These are phyloP conservation scores for Ptilorrhoa leucosticta DNA, from an alignment of 2,113 vertebrate species.

Conservation along the genomic window DNA sequence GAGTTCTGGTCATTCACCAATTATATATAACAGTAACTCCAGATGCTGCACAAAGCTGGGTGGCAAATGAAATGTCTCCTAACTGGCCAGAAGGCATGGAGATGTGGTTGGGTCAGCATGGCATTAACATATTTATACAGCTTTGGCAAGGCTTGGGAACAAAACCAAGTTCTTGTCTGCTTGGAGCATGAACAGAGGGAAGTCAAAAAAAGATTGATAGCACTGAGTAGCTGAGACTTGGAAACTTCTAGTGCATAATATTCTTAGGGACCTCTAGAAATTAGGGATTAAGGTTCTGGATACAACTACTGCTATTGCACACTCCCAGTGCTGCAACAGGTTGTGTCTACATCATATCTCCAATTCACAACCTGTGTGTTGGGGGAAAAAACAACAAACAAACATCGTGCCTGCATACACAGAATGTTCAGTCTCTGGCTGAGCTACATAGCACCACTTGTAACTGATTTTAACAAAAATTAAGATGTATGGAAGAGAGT, in stretches of 20 bases:
- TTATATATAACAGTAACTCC: not conserved
- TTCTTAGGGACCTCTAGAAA: not conserved
- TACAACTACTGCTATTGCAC: not conserved
- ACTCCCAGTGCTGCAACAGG: not conserved
- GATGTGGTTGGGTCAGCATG: not conserved
- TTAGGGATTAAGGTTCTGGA: not conserved
- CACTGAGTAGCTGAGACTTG: not conserved
- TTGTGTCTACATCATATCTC: not conserved
- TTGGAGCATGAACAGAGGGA: not conserved
- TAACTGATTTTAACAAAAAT: not conserved
- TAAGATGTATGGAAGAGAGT: not conserved
- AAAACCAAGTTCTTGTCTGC: not conserved
- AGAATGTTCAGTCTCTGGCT: accelerated
- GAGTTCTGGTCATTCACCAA: not conserved
- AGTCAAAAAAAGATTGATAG: not conserved
- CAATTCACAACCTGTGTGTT: not conserved
- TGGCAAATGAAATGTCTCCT: not conserved
- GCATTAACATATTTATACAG: not conserved
- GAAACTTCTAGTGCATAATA: not conserved
- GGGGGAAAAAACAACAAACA: not conserved
- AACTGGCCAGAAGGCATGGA: not conserved
- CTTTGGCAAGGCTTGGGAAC: not conserved
- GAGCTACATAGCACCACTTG: not conserved
- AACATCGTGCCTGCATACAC: not conserved
- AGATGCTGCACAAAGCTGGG: not conserved